Base-by-base conservation (phyloP, 2,113 vertebrate genomes). In the Pleuronectes platessa region DNA sequence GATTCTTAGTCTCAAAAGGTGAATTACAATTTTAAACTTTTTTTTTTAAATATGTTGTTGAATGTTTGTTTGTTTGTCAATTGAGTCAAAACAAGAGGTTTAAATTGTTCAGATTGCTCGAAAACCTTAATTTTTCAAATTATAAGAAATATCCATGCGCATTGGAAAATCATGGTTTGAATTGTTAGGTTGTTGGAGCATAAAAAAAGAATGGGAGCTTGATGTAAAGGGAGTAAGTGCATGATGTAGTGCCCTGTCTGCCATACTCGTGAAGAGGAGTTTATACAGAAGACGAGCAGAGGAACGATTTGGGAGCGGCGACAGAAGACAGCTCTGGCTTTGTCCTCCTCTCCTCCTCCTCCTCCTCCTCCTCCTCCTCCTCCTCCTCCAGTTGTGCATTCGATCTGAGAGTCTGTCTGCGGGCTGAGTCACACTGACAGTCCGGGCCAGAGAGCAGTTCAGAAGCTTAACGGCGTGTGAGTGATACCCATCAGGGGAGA, bases 381-480 rank as follows among this genome's bases (percentile, higher is more conserved):
- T 51, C 53, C 37, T 51, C 53, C 68, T 85, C 69, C 75, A 64
- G 62, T 68, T 68, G 54, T 71, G 35, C 49, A 66, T 63, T 74
- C 2, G 68, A 84, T 88, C 60, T 73, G 74, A 84, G 76, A 64
- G 61, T 42, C n/a, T n/a, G 61, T 72, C 58, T 45, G 14, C 15
- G 18, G 27, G 75, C 62, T 66, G 65, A 74, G 71, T 71, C 86
- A 75, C 54, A 62, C 69, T 71, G 76, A 82, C 83, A 63, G 71
- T 58, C 10, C 45, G 56, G 86, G 74, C 77, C 83, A 87, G 73
- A 74, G 78, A 91, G 79, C 81, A 53, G 63, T 75, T 78, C 81
- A 71, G 86, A 80, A 88, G 89, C 79, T 78, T 85, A 92, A 87
- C 74, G 58, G 70, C 78, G 76, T 81, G 76, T 67, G 88, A 91